Percentiles rank a stretch among this genome's conserved stretches.
Conservation (phyloP, 1,140 invertebrate species). For the Eupristina koningsbergeri region DNA sequence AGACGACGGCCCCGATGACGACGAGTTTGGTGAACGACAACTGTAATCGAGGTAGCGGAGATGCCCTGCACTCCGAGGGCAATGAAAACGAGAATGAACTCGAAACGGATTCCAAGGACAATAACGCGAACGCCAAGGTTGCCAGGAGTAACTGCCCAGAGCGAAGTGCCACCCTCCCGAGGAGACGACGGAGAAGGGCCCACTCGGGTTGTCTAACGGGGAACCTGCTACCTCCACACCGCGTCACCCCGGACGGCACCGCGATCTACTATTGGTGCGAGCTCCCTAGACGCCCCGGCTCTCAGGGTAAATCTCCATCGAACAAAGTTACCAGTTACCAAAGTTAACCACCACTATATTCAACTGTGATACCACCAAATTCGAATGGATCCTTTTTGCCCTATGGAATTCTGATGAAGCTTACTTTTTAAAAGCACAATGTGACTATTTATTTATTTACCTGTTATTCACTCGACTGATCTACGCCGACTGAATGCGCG, state of each 20-base stretch:
- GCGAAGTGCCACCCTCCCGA: conserved; percentile 68
- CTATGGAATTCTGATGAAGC: conserved; percentile 13
- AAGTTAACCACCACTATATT: background rate
- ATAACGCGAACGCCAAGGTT: conserved; percentile 65
- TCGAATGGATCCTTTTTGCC: conserved; percentile 47
- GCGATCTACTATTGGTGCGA: conserved; percentile 90
- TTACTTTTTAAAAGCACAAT: background rate
- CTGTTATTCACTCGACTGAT: too few species aligned
- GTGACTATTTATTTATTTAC: background rate
- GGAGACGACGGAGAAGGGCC: conserved; percentile 65
- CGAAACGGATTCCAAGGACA: conserved; percentile 52
- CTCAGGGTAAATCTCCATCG: conserved; percentile 67
- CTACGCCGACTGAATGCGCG: background rate
- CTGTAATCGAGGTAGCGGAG: conserved; percentile 48
- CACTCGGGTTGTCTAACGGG: conserved; percentile 64
- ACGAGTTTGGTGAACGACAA: conserved; percentile 52
- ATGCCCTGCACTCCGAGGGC: conserved; percentile 34
- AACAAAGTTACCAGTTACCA: background rate
- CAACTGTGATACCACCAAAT: background rate
- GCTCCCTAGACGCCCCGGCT: conserved; percentile 72
- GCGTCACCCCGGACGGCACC: conserved; percentile 84
- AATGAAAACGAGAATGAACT: conserved; percentile 51
- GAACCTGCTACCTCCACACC: conserved; percentile 78
- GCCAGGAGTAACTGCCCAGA: conserved; percentile 56
- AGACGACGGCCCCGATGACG: background rate